Evolutionary conservation across 2,113 vertebrate genomes (phyloP), one percentile per base, ranked within the genome.

Genomic region (Tichodroma muraria): DNA sequence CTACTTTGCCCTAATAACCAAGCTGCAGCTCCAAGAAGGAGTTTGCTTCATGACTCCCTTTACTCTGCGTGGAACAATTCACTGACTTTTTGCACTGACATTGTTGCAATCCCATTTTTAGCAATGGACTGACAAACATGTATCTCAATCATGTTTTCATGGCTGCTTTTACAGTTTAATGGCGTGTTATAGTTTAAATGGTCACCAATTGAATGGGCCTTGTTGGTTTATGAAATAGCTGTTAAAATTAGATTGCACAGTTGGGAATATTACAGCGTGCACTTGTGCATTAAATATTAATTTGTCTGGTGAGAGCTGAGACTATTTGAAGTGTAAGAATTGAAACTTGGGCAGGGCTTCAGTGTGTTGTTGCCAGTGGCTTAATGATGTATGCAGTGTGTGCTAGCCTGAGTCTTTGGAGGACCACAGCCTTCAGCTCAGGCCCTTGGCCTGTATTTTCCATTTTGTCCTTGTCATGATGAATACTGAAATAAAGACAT

Each of bases 191-290:
- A 96, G 94, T 93, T 95, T 94, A 95, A 97, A 94, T 88, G 92
- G 94, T 94, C 95, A 85, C 93, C 96, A 89, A 96, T 60, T 95
- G 96, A 97, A 96, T 38, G 47, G 92, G 90, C 88, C 94, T 92
- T 96, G 96, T 97, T 97, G 94, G 97, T 97, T 97, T 96, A 97
- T 95, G 92, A 96, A 96, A 97, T 96, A 95, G 96, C 95, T 91
- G 91, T 85, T 96, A 92, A 97, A 94, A 93, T 92, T 77, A 82
- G 94, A 97, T 93, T 78, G 84, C 87, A 85, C 91, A 88, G 86
- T 83, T 91, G 95, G 93, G 91, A 97, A 96, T 94, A 95, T 81
- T 97, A 75, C 91, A 83, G 90, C 2, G 3, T 80, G 81, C 83
- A 93, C 80, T 85, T 95, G 78, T 64, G 66, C 95, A 94, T 97